Evolutionary conservation across 37 sponge, comb jelly and placozoan genomes (phyloP).

Genomic region (Lycopodina hypogea): DNA sequence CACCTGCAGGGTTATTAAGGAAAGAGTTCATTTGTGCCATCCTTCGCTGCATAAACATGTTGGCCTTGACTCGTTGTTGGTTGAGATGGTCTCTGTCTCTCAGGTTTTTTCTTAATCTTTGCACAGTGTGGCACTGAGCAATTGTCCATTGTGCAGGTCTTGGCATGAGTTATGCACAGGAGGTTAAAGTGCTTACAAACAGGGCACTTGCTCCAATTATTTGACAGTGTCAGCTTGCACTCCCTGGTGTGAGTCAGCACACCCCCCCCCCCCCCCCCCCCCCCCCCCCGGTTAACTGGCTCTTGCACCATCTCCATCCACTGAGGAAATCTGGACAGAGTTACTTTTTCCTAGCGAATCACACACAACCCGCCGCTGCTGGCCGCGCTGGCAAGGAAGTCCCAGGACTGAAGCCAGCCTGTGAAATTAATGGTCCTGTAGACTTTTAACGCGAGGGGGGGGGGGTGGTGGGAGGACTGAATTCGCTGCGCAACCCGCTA

Average conservation of each 20-base stretch:
- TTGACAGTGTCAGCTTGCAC: constrained; percentile 64
- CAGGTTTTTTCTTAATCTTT: constrained; percentile 79
- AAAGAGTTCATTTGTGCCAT: constrained; percentile 48
- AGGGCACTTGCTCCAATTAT: constrained; percentile 64
- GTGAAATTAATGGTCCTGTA: too few species aligned
- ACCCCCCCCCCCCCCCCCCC: constrained; percentile 94
- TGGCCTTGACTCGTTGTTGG: constrained; percentile 25
- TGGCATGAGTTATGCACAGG: constrained; percentile 87
- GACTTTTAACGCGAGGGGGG: too few species aligned
- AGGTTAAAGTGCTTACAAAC: constrained; percentile 88
- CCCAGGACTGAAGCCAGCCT: too few species aligned
- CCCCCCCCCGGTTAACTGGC: too few species aligned
- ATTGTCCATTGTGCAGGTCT: constrained; percentile 72
- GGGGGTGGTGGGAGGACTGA: too few species aligned
- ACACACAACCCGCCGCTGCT: too few species aligned
- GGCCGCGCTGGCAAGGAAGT: too few species aligned
- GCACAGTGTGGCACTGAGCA: constrained; percentile 91
- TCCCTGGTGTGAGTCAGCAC: constrained; percentile 82
- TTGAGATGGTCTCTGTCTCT: constrained; percentile 47
- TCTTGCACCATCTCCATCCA: too few species aligned
- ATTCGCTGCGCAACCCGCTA: too few species aligned
- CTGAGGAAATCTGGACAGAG: too few species aligned
- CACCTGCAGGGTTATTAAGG: not conserved
- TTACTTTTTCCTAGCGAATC: too few species aligned
- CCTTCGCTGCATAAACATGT: constrained; percentile 43